These are phyloP conservation scores for Anolis apletophallus DNA, from an alignment of 2,797 vertebrate genomes.

Conservation along the genomic window DNA sequence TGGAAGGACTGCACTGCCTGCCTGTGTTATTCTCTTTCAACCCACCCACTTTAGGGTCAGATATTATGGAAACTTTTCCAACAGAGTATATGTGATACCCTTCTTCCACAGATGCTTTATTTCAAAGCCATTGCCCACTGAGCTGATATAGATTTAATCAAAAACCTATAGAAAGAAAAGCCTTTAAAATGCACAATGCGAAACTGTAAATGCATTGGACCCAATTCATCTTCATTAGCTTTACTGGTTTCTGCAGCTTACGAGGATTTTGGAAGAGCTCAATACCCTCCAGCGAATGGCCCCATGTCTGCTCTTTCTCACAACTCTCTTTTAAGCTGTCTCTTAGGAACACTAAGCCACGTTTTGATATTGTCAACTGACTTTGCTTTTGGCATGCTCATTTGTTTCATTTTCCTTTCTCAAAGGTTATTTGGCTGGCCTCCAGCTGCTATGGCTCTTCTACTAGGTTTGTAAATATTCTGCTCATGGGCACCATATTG, in stretches of 20 bases:
- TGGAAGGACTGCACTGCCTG: background rate
- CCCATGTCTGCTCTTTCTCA: constrained; percentile 46
- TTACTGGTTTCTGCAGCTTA: constrained; percentile 50
- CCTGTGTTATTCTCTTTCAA: too few species aligned
- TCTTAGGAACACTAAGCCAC: constrained; percentile 62
- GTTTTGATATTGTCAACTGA: constrained; percentile 53
- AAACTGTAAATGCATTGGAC: constrained; percentile 22
- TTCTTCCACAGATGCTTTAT: constrained; percentile 4
- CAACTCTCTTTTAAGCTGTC: constrained; percentile 54
- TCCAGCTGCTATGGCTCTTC: constrained; percentile 48
- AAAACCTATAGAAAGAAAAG: constrained; percentile 40
- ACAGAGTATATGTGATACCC: background rate
- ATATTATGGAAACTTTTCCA: background rate
- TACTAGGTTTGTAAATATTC: constrained; percentile 49
- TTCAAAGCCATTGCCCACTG: background rate
- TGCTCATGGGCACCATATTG: constrained; percentile 44
- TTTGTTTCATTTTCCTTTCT: constrained; percentile 49
- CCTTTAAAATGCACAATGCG: background rate
- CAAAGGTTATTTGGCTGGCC: constrained; percentile 51
- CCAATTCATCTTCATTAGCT: background rate
- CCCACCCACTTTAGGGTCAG: background rate
- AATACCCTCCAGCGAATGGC: constrained; percentile 38
- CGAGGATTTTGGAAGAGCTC: constrained; percentile 11
- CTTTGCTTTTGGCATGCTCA: constrained; percentile 21
- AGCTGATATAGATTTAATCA: background rate